phyloP scores from a whole-genome alignment of 2,797 vertebrate species.

The Delichon dasypus region DNA sequence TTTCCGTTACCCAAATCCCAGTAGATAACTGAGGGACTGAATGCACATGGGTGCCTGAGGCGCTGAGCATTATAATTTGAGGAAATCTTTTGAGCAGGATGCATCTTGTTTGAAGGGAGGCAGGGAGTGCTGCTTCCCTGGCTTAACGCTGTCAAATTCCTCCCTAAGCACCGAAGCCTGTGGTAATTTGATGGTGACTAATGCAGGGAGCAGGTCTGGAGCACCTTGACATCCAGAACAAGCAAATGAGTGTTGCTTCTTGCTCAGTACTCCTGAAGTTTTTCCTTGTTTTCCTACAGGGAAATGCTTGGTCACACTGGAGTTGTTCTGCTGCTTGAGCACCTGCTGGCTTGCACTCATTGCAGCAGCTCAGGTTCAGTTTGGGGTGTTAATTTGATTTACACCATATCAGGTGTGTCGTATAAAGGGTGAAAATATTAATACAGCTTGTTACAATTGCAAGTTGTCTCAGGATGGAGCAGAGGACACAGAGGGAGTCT shows the following conservation, averaged over 20 bases:
- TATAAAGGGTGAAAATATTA: not conserved
- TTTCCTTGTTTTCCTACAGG: not conserved
- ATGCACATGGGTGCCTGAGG: not conserved
- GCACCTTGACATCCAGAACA: not conserved
- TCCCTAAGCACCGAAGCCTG: not conserved
- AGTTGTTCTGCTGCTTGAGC: not conserved
- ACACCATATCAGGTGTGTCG: not conserved
- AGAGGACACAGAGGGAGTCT: not conserved
- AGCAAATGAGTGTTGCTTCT: not conserved
- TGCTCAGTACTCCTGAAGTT: not conserved
- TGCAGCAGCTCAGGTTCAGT: not conserved
- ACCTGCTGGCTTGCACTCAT: not conserved
- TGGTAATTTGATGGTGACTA: not conserved
- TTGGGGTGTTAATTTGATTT: not conserved
- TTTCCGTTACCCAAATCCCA: not conserved
- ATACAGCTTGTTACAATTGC: fast-evolving
- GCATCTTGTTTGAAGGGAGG: not conserved
- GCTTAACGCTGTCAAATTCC: not conserved
- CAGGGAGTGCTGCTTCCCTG: not conserved
- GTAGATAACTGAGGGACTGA: not conserved
- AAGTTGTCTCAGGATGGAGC: not conserved
- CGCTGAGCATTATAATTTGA: not conserved
- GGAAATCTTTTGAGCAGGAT: slow-evolving; percentile 6
- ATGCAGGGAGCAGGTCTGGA: not conserved
- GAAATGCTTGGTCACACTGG: not conserved